Evolutionary conservation across 2,888 invertebrate genomes (phyloP), one percentile per base, ranked within the genome.

Genomic region (Callosobruchus maculatus): DNA sequence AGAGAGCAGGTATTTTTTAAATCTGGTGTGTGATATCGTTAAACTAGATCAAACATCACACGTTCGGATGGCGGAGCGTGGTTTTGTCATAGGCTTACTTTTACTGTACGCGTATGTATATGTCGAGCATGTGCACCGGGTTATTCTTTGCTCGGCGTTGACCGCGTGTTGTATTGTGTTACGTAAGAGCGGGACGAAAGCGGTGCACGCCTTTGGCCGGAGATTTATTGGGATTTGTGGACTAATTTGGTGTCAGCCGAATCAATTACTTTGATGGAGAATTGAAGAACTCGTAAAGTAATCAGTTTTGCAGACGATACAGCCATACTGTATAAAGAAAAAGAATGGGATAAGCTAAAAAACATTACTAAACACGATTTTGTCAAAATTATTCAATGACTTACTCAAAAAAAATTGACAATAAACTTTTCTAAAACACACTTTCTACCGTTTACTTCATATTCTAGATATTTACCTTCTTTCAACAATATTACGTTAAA

Each of bases 1-100:
- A n/a, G 75, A 76, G 76, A 74, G 76, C 74, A 70, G 72, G 30
- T 74, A 77, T 74, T 78, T 80, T 79, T 78, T 79, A 78, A 79
- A 79, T 79, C 78, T 79, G 79, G 80, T 79, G 78, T 79, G 13
- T 78, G 77, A 80, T 77, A 78, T 78, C 73, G 76, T 73, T 78
- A 75, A 81, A 79, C 80, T 81, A 81, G 81, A 79, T 80, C 80
- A 81, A 77, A 73, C 76, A 78, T 78, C 76, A 77, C 77, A 77
- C 78, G 78, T 78, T 77, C 76, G 73, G 76, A 75, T 74, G 75
- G 75, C 75, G 49, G 49, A 26, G 49, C 13, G 13, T 73, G 74
- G 76, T 79, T 77, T 79, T 77, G 78, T 79, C 76, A 77, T 74
- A 73, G 74, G 74, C 75, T 74, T 76, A 79, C 78, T 79, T 79